Evolutionary conservation across 2,797 vertebrate species (phyloP).

Genomic region (Anas georgica): DNA sequence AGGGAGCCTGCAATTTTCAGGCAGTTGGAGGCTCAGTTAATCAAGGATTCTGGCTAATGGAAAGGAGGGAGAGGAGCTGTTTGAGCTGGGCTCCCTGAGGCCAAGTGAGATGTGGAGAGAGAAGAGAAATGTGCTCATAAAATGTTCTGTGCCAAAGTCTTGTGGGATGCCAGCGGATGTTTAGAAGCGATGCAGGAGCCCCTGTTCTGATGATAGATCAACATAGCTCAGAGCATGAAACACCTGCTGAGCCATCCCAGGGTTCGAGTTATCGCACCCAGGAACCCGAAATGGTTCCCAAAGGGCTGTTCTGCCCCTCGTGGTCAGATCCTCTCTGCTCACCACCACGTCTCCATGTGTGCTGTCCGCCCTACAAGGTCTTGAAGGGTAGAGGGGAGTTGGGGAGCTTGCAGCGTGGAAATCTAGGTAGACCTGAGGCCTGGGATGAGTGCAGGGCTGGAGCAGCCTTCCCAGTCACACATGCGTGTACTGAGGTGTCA

Average conservation of each 20-base stretch:
- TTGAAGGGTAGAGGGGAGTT: neutral
- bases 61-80: conserved; percentile 24
- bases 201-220: neutral
- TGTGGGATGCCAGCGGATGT: neutral
- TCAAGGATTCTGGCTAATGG: conserved; percentile 38
- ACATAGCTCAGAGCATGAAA: neutral
- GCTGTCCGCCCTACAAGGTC: neutral
- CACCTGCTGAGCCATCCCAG: neutral
- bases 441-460: neutral
- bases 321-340: neutral
- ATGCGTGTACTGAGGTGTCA: neutral
- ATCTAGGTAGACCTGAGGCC: neutral
- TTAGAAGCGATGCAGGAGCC: neutral
- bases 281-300: neutral
- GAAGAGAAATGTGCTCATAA: neutral
- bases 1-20: conserved; percentile 51
- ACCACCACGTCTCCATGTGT: rapidly evolving
- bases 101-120: neutral
- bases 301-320: neutral
- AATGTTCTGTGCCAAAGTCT: neutral
- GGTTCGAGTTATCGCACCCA: neutral
- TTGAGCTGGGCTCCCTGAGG: neutral
- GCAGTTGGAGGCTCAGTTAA: neutral
- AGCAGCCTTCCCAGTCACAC: neutral
- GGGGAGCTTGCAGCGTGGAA: rapidly evolving